Evolutionary conservation across 2,113 vertebrate species (phyloP), one percentile per base, ranked within the genome.

Genomic region (Aix galericulata): DNA sequence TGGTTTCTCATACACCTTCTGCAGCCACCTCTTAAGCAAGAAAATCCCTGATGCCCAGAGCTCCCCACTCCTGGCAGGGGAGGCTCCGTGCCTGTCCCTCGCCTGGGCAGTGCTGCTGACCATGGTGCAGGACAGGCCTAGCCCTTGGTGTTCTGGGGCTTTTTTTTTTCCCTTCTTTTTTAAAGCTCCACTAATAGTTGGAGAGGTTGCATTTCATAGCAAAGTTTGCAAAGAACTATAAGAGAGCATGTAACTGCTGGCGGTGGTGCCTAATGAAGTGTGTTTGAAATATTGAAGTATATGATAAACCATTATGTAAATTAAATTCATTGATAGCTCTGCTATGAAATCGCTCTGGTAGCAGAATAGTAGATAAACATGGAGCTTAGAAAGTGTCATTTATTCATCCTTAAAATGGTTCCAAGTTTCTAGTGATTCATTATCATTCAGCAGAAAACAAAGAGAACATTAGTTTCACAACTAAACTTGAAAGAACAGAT

Each of bases 291-390:
- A 95, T 86, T 89, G 82, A 94, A 95, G 94, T 82, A 62, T 89
- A 85, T 95, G 95, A 97, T 92, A 91, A 94, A 91, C 82, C 78
- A 71, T 89, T 89, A 95, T 92, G 88, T 89, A 95, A 96, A 97
- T 95, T 74, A 91, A 95, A 96, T 83, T 86, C 93, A 80, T 93
- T 93, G 95, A 94, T 96, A 96, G 96, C 96, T 96, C 94, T 93
- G 85, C 89, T 64, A 91, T 62, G 91, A 92, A 95, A 92, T 95
- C 83, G 4, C 89, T 78, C 68, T 96, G 71, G 87, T 92, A 97
- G 95, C 91, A 94, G 95, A 96, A 83, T 84, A 88, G 91, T 95
- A 96, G 96, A 97, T 96, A 97, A 97, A 97, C 96, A 95, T 13
- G 86, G 86, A 95, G 96, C 94, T 96, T 92, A 93, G 89, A 82